Evolutionary conservation across 2,113 vertebrate genomes (phyloP).

Genomic region (Cheirogaleus medius): DNA sequence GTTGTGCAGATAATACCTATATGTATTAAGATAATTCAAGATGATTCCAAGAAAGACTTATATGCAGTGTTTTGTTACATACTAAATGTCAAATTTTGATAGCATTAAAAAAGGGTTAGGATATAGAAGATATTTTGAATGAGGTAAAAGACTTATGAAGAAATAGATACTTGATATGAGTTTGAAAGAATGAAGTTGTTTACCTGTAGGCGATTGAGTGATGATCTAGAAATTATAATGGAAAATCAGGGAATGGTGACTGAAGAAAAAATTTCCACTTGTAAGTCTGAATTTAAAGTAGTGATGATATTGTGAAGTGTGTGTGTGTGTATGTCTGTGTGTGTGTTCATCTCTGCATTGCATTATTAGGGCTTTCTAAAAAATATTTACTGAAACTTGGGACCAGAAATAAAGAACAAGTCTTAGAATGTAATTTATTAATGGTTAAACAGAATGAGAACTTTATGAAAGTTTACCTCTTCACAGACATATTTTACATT

Average conservation of each 20-base stretch:
- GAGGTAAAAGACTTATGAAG: background rate
- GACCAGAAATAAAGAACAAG: background rate
- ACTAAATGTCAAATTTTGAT: background rate
- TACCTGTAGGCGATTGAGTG: background rate
- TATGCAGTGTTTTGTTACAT: background rate
- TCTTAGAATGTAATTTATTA: background rate
- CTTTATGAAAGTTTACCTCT: background rate
- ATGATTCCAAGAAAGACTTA: background rate
- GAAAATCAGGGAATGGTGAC: background rate
- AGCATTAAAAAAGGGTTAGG: fast-evolving
- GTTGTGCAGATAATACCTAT: background rate
- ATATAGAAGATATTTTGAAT: background rate
- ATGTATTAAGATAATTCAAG: background rate
- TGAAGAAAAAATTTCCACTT: background rate
- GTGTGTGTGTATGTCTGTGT: background rate
- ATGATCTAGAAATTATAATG: background rate
- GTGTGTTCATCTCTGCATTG: background rate
- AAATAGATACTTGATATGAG: background rate
- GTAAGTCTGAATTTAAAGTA: background rate
- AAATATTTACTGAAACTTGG: background rate
- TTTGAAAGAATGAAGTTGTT: background rate
- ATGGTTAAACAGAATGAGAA: background rate
- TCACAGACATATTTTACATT: background rate
- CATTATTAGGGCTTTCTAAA: background rate
- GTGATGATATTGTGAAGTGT: background rate